Percentiles rank a stretch among this genome's conserved stretches.
Conservation (phyloP, 1,140 invertebrate genomes). For the Zaprionus taronus region DNA sequence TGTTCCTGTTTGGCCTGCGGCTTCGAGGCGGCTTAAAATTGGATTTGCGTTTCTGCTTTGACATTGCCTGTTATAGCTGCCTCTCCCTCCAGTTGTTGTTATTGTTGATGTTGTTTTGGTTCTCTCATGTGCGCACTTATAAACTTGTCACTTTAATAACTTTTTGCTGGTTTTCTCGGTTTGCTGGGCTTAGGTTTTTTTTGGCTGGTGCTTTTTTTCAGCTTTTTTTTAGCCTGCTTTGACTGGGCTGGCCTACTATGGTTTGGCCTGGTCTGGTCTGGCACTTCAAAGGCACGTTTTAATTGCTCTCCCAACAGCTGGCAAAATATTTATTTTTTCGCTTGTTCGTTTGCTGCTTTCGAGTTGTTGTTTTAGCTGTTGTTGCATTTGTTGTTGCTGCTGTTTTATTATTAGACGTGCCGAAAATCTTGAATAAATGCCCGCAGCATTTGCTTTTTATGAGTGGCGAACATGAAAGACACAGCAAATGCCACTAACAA, state of each 20-base stretch:
- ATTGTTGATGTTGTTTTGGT: conserved; percentile 37
- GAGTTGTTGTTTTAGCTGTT: neutral
- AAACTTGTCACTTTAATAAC: conserved; percentile 81
- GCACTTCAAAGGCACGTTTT: conserved; percentile 66
- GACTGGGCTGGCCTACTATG: neutral
- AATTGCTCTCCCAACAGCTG: conserved; percentile 71
- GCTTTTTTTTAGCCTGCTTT: conserved; percentile 22
- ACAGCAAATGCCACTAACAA: conserved; percentile 53
- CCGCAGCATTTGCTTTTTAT: conserved; percentile 71
- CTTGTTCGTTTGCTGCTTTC: conserved; percentile 1
- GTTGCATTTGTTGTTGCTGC: neutral
- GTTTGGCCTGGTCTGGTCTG: neutral
- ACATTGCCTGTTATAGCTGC: conserved; percentile 50
- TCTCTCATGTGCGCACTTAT: conserved; percentile 57
- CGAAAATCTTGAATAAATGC: conserved; percentile 62
- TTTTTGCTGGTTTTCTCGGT: conserved; percentile 50
- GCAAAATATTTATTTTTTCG: conserved; percentile 51
- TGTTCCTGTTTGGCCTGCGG: conserved; percentile 65
- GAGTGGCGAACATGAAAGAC: conserved; percentile 54
- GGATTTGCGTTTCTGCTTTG: conserved; percentile 76
- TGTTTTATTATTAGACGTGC: conserved; percentile 72
- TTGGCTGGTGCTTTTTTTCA: neutral
- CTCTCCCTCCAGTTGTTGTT: neutral
- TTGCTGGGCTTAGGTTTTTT: conserved; percentile 35
- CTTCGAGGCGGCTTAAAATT: conserved; percentile 78